Evolutionary conservation across 1,140 invertebrate species (phyloP), one percentile per base, ranked within the genome.

Genomic region (Drosophila nasuta): DNA sequence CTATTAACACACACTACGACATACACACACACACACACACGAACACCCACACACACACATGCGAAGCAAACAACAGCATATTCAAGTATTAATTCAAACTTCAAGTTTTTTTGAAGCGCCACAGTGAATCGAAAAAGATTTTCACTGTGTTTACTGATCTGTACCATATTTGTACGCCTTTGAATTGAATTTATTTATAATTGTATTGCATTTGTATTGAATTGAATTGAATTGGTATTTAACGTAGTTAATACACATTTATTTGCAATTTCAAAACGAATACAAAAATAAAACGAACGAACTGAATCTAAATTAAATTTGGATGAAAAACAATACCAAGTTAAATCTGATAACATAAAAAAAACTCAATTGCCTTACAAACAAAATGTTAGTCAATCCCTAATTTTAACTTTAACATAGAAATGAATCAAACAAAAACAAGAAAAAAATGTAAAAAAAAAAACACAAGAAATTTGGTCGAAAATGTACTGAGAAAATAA

Each of bases 231-330:
- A 75, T 75, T 75, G 57, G 58, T 45, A 70, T 75, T 75, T 70
- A 66, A 35, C 51, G 45, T 75, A 74, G 67, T 46, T 43, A 64
- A 75, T 45, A 52, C 59, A 71, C 64, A 65, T 71, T 75, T 71
- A 88, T 79, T 82, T 79, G 52, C 57, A 69, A 48, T 75, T 79
- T 76, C 62, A 48, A 85, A 81, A 81, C 66, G 35, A 71, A 81
- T 85, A 67, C 67, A 69, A 59, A 41, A 54, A 35, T n/a, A 13
- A 54, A 20, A 41, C 51, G 51, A 88, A 76, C 65, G 77, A 81
- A 89, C 85, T 83, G 85, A 88, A 88, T 88, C 85, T 88, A 88
- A 88, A 88, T 88, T 89, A 77, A 89, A 88, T 88, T 88, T 88
- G 85, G 85, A 88, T 88, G 79, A 71, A 89, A 88, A 89, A 88